These are phyloP conservation scores for Hassar affinis DNA, from an alignment of 2,113 vertebrate genomes.

Conservation along the genomic window DNA sequence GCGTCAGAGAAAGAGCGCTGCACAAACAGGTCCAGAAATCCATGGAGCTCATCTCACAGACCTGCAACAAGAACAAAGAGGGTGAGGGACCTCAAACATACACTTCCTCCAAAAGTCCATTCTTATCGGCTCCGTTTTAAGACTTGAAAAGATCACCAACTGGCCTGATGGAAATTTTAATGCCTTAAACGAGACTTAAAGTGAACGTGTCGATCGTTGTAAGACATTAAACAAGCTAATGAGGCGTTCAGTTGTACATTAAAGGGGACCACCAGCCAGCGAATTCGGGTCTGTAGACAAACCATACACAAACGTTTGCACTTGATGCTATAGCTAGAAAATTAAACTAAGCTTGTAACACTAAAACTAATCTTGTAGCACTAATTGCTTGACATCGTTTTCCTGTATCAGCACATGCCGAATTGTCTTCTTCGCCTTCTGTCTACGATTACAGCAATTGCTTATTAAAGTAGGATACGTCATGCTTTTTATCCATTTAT, in stretches of 20 bases:
- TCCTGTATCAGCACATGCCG: no score
- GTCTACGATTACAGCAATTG: neutral
- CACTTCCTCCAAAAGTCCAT: neutral
- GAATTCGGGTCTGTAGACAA: neutral
- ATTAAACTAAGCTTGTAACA: neutral
- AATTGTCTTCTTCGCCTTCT: no score
- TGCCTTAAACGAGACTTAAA: neutral
- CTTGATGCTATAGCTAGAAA: neutral
- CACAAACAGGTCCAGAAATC: slow-evolving; percentile 96
- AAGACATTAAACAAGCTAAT: neutral
- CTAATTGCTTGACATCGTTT: no score
- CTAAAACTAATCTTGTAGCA: no score
- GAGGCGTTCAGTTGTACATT: neutral
- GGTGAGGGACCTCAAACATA: slow-evolving; percentile 65
- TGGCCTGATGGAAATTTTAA: neutral
- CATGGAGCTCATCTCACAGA: slow-evolving; percentile 84
- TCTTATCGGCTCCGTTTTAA: neutral
- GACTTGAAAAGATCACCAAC: no score
- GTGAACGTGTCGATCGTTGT: neutral
- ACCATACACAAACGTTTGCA: neutral
- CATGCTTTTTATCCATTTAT: neutral
- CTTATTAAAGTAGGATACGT: neutral
- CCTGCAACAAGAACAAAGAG: slow-evolving; percentile 83
- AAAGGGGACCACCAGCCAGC: no score
- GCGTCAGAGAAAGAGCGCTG: slow-evolving; percentile 88